Conservation (phyloP, 2,888 invertebrate genomes). For the Acrobasis consociella region DNA sequence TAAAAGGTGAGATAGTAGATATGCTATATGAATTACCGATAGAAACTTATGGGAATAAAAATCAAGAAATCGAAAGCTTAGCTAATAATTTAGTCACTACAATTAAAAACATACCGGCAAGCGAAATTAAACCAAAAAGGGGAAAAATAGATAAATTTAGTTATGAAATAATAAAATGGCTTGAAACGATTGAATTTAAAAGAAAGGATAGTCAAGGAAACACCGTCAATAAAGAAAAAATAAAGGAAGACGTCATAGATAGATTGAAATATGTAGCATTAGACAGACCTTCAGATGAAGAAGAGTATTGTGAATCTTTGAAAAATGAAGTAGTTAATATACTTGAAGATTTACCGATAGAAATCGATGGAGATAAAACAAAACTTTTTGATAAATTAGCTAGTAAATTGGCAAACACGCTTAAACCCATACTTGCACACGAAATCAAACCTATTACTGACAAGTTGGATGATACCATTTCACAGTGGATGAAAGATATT, state of each 20-base stretch:
- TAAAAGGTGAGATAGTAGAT: conserved; percentile 38
- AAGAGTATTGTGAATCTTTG: conserved; percentile 33
- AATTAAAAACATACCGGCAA: conserved; percentile 29
- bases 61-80: conserved; percentile 24
- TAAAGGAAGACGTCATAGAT: conserved; percentile 34
- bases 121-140: conserved; percentile 3
- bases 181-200: conserved; percentile 35
- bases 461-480: conserved; percentile 27
- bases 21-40: conserved; percentile 37
- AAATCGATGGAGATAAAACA: conserved; percentile 25
- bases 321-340: conserved; percentile 36
- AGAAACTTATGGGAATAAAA: conserved; percentile 26
- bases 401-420: conserved; percentile 32
- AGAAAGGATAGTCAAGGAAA: conserved; percentile 26
- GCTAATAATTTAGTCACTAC: conserved; percentile 34
- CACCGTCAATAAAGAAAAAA: conserved; percentile 27
- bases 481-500: conserved; percentile 35
- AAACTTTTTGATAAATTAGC: conserved; percentile 28
- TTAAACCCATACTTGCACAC: conserved; percentile 28
- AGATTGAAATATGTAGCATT: conserved; percentile 34
- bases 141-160: conserved; percentile 22
- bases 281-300: conserved; percentile 31
- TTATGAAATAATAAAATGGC: conserved; percentile 34
- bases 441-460: conserved; percentile 18
- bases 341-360: conserved; percentile 36